Evolutionary conservation across 1,140 invertebrate genomes (phyloP).

Genomic region (Chlorops oryzae): DNA sequence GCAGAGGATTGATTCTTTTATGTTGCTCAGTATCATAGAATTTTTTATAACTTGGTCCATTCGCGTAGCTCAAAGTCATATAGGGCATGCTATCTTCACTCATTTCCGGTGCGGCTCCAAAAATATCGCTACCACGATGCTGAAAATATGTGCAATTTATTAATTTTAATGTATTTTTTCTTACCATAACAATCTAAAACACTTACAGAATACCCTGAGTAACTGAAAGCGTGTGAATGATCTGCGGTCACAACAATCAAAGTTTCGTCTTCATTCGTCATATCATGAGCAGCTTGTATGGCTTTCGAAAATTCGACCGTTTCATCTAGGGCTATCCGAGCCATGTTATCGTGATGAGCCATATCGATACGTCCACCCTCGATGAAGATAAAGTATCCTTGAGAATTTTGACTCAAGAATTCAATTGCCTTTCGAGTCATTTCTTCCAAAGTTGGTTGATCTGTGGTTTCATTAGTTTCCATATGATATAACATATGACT

Average conservation of each 20-base stretch:
- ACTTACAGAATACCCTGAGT: slow-evolving; percentile 56
- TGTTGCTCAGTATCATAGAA: slow-evolving; percentile 29
- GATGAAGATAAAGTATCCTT: slow-evolving; percentile 60
- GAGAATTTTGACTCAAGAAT: slow-evolving; percentile 56
- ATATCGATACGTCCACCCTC: slow-evolving; percentile 71
- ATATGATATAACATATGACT: slow-evolving; percentile 52
- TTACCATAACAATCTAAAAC: too few species aligned
- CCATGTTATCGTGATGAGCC: slow-evolving; percentile 69
- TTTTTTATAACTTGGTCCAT: slow-evolving; percentile 55
- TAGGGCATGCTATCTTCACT: slow-evolving; percentile 53
- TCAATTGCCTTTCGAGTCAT: slow-evolving; percentile 78
- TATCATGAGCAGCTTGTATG: slow-evolving; percentile 50
- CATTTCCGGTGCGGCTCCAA: slow-evolving; percentile 47
- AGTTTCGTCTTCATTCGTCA: slow-evolving; percentile 55
- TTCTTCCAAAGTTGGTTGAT: slow-evolving; percentile 63
- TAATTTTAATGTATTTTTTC: too few species aligned
- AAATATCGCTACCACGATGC: slow-evolving; percentile 50
- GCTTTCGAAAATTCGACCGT: slow-evolving; percentile 57
- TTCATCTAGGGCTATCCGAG: slow-evolving; percentile 61
- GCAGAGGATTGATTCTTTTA: slow-evolving; percentile 41
- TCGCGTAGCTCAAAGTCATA: slow-evolving; percentile 67
- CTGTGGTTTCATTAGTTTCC: slow-evolving; percentile 47
- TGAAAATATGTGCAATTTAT: too few species aligned
- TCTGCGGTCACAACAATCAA: slow-evolving; percentile 63
- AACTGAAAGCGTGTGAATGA: slow-evolving; percentile 61